phyloP scores from a whole-genome alignment of 2,888 invertebrate species.

The Anticlea derivata region DNA sequence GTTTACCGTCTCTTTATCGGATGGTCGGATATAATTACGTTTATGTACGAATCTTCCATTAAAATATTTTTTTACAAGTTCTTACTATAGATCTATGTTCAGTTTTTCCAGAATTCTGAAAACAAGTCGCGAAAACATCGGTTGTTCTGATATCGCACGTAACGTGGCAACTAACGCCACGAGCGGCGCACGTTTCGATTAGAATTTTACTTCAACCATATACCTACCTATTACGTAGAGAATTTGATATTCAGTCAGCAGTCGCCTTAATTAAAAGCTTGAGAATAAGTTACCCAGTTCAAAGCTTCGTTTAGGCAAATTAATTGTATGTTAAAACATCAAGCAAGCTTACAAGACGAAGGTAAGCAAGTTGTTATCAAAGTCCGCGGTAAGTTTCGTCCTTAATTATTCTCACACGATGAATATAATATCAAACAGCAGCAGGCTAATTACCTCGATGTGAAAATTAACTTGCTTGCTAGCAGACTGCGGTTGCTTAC shows the following conservation, averaged over 20 bases:
- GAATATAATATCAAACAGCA: constrained; percentile 63
- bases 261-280: not conserved
- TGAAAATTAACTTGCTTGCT: constrained; percentile 54
- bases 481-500: constrained; percentile 27
- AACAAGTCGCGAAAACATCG: too few species aligned
- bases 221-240: too few species aligned
- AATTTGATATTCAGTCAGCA: not conserved
- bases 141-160: too few species aligned
- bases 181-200: not conserved
- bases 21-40: too few species aligned
- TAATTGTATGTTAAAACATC: constrained; percentile 10
- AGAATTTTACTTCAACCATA: not conserved
- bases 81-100: too few species aligned
- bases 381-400: constrained; percentile 56
- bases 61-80: too few species aligned
- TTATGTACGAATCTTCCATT: too few species aligned
- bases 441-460: constrained; percentile 60
- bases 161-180: not conserved
- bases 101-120: too few species aligned
- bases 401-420: constrained; percentile 64
- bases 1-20: too few species aligned
- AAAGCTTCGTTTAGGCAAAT: constrained; percentile 3
- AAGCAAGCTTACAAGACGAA: constrained; percentile 34
- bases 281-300: not conserved
- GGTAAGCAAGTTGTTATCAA: constrained; percentile 53